A percentile compares a stretch with the other conserved stretches of the same genome.
Conservation (phyloP, 2,797 vertebrate genomes). For the Hephaestus fuliginosus region DNA sequence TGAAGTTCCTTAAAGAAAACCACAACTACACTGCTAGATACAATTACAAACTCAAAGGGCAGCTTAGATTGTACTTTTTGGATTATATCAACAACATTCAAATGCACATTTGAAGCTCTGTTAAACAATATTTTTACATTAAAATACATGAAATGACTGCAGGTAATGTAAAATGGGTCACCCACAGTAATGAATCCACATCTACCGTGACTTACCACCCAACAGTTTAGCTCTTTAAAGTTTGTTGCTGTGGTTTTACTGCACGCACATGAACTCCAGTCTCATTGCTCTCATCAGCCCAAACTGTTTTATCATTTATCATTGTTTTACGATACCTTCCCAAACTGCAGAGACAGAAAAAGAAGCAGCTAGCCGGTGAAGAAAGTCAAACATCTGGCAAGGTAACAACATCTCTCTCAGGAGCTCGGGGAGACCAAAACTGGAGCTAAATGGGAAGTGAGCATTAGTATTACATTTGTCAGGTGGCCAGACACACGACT, state of each 20-base stretch:
- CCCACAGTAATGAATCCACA: not conserved
- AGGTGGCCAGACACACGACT: not conserved
- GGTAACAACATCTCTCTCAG: not conserved
- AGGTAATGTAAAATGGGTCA: not conserved
- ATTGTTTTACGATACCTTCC: not conserved
- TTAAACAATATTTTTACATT: not conserved
- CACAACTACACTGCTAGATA: not conserved
- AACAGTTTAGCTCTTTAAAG: not conserved
- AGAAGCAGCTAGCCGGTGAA: not conserved
- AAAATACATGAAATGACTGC: not conserved
- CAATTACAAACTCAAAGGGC: not conserved
- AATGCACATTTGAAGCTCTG: not conserved
- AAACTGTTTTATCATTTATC: no score
- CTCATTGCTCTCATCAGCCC: not conserved
- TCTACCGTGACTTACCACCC: not conserved
- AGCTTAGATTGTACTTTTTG: not conserved
- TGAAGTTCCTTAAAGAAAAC: not conserved
- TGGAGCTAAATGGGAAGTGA: not conserved
- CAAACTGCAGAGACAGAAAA: not conserved
- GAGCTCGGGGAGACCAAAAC: slow-evolving; percentile 1
- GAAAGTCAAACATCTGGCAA: not conserved
- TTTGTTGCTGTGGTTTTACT: slow-evolving; percentile 2
- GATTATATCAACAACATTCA: not conserved
- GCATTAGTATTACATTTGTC: not conserved
- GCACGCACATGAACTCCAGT: not conserved